Conservation (phyloP, 2,113 vertebrate species). For the Oncorhynchus kisutch region DNA sequence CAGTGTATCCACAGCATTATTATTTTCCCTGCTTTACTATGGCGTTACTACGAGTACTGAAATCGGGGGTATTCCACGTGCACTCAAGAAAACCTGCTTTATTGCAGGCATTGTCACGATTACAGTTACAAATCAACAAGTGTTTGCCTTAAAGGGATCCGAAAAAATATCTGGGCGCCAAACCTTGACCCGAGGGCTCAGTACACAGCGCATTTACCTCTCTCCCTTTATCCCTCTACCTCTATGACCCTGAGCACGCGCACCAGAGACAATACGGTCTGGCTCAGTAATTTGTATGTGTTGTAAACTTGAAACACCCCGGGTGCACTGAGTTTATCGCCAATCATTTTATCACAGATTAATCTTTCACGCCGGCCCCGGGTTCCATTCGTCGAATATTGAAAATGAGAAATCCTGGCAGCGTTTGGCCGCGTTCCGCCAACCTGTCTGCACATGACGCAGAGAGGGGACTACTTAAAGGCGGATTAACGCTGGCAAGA, state of each 20-base stretch:
- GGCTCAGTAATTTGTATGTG: slow-evolving; percentile 20
- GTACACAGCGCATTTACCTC: not conserved
- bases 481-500: slow-evolving; percentile 92
- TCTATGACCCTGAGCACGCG: slow-evolving; percentile 2
- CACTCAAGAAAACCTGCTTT: slow-evolving; percentile 26
- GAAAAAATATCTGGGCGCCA: slow-evolving; percentile 5
- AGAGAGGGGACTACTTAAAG: slow-evolving; percentile 93
- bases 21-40: slow-evolving; percentile 50
- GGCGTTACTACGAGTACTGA: slow-evolving; percentile 22
- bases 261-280: slow-evolving; percentile 26
- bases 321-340: slow-evolving; percentile 25
- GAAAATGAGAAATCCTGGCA: slow-evolving; percentile 68
- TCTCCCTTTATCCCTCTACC: not conserved
- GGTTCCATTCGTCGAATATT: slow-evolving; percentile 50
- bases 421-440: slow-evolving; percentile 77
- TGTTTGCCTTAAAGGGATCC: not conserved
- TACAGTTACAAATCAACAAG: slow-evolving; percentile 6
- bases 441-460: slow-evolving; percentile 89
- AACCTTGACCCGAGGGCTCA: slow-evolving; percentile 13
- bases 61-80: slow-evolving; percentile 2
- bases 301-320: slow-evolving; percentile 30
- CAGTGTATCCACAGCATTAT: slow-evolving; percentile 59
- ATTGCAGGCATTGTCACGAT: not conserved
- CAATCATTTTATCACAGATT: slow-evolving; percentile 50
- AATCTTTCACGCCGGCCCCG: slow-evolving; percentile 15